Base-by-base conservation (phyloP, 2,888 invertebrate species). In the Sericinus montela region DNA sequence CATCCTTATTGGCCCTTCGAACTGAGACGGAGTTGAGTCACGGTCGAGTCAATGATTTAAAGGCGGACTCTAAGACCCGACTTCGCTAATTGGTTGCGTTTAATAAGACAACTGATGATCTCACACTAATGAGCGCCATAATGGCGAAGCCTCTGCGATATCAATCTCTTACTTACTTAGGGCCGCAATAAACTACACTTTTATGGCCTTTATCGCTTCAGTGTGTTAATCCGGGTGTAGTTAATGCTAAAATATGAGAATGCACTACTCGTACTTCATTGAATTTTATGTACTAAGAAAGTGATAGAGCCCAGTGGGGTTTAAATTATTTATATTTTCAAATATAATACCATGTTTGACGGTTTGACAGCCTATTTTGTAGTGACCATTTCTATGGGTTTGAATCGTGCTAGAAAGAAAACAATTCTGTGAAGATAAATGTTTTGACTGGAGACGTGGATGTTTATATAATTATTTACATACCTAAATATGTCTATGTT, bases 51-150 rank as follows among this genome's bases (percentile, higher is more conserved):
- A 53, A 48, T 52, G 53, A 50, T 45, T 40, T 50, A 50, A 37
- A 37, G 50, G 38, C 34, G 28, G 25, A 35, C 38, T 41, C 50
- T 36, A 41, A 48, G 41, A 59, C 60, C 55, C 58, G 63, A 60
- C 67, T 64, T 60, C 69, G 63, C 76, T 81, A 84, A 82, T 82
- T 82, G 80, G 81, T 75, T 61, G 59, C 63, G 52, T 72, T 73
- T 82, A 82, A 83, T 78, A 81, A 83, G 82, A 77, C 78, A 75
- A 65, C 72, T 74, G 80, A 80, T 82, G 79, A 79, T 78, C 77
- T 72, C 60, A 57, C 69, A 57, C 73, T 82, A 82, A 82, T 79
- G 82, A 80, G 75, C 63, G 59, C 57, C 54, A 55, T 70, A 65
- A 68, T 7, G 16, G 64, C 64, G 47, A 42, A 35, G 40, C 49